Percentiles rank a stretch among this genome's conserved stretches.
Conservation (phyloP, 2,113 vertebrate species). For the Mesoclemmys tuberculata region DNA sequence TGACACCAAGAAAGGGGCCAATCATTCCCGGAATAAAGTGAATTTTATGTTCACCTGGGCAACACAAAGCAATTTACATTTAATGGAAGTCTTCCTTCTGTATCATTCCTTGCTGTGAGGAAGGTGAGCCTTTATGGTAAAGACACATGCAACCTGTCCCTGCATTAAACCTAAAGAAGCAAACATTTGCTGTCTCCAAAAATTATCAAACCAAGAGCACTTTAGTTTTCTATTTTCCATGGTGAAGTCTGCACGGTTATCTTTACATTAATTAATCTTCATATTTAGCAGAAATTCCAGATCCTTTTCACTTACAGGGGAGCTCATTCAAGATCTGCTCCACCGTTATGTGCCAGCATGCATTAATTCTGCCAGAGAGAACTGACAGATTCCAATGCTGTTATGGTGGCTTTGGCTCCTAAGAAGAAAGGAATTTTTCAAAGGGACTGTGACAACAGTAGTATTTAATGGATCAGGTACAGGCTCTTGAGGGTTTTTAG, state of each 20-base stretch:
- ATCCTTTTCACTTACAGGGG: constrained; percentile 37
- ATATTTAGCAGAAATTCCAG: constrained; percentile 26
- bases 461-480: neutral
- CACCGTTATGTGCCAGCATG: neutral
- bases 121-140: neutral
- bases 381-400: neutral
- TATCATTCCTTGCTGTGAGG: neutral
- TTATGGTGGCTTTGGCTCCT: neutral
- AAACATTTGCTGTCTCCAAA: neutral
- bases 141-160: neutral
- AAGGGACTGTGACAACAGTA: neutral
- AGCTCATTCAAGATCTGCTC: neutral
- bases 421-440: neutral
- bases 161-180: neutral
- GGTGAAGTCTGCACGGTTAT: neutral
- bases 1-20: constrained; percentile 96
- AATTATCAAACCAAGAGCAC: neutral
- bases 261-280: neutral
- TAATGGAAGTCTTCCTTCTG: constrained; percentile 21
- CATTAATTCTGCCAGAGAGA: neutral
- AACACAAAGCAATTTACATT: constrained; percentile 49
- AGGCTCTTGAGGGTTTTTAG: neutral
- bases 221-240: constrained; percentile 11
- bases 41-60: constrained; percentile 95
- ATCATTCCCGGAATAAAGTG: constrained; percentile 99